Evolutionary conservation across 2,113 vertebrate species (phyloP).

Genomic region (Cyphomyrus discorhynchus): DNA sequence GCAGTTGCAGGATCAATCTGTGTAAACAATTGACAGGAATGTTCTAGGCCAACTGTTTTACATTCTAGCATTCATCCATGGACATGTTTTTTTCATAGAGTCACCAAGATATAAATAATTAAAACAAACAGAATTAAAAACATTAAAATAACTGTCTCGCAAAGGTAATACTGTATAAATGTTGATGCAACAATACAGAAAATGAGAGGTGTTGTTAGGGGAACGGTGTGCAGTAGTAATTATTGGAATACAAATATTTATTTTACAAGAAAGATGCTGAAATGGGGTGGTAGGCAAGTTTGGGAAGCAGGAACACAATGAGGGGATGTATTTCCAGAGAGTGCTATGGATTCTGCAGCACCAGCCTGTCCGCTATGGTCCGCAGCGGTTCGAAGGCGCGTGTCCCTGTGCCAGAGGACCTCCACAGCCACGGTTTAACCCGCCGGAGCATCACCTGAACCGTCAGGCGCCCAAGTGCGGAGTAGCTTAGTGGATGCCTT

Average conservation of each 20-base stretch:
- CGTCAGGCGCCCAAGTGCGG: background rate
- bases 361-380: slow-evolving; percentile 31
- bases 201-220: background rate
- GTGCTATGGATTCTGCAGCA: background rate
- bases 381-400: slow-evolving; percentile 16
- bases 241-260: background rate
- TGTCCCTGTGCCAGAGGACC: background rate
- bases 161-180: background rate
- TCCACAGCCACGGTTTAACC: background rate
- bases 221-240: background rate
- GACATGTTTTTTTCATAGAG: background rate
- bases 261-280: background rate
- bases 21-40: background rate
- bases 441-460: background rate
- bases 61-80: background rate
- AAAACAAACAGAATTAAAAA: background rate
- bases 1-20: background rate
- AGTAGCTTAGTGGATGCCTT: background rate
- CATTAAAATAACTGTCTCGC: background rate
- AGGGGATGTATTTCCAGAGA: background rate
- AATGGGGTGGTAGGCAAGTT: background rate
- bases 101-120: background rate
- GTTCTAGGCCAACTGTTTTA: background rate
- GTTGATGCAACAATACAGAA: background rate
- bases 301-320: background rate